Base-by-base conservation (phyloP, 2,797 vertebrate genomes). In the Helostoma temminkii region DNA sequence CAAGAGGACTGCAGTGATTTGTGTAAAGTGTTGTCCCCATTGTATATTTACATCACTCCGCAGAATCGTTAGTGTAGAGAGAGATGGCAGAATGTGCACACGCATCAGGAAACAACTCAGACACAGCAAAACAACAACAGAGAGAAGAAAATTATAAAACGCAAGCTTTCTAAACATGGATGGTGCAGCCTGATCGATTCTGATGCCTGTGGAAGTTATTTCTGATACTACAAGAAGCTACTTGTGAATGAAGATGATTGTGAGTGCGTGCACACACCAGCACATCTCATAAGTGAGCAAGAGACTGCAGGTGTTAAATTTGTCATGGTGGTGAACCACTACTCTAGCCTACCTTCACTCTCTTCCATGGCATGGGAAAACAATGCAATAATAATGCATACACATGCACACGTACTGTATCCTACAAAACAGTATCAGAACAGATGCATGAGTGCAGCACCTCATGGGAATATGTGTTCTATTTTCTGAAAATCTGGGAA, bases 391-490 rank as follows among this genome's bases (percentile, higher is more conserved):
- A 32, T 24, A 22, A 46, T 24, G 22, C 54, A 58, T 45, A 59
- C 50, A 41, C 30, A 60, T 11, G 16, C n/a, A 41, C 54, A 53
- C 25, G 47, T 62, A 39, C 37, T 25, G 69, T 2, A 73, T 66
- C 14, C 50, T n/a, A 45, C 63, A 68, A 66, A 76, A 71, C 6
- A 49, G 59, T 53, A 62, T 60, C 43, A 63, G 67, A 81, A 34
- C 79, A 90, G 83, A 89, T 81, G 86, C 70, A 53, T 59, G 56
- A 73, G 64, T 49, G 45, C 52, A 65, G 25, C 22, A 57, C 50
- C 85, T 62, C 67, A 6, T 75, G 85, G 78, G 84, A 88, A 65
- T 79, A 71, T 34, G 22, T 87, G 82, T 76, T 77, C 74, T 69
- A 81, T 85, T 83, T 83, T 72, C 43, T 36, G 61, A 71, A 80